Percentiles rank a stretch among this genome's conserved stretches.
Conservation (phyloP, 2,797 vertebrate genomes). For the Setipinna tenuifilis region DNA sequence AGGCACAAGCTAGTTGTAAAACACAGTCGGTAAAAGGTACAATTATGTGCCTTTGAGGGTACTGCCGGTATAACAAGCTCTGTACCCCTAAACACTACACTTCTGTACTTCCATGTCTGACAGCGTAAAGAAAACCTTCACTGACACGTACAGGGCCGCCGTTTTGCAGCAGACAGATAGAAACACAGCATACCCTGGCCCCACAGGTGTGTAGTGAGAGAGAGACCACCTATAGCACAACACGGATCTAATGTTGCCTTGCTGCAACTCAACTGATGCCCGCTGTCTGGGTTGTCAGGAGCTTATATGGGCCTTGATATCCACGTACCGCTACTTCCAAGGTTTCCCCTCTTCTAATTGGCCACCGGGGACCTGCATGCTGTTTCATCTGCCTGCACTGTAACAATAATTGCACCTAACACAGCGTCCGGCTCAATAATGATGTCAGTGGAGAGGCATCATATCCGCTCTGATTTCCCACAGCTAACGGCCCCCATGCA, state of each 20-base stretch:
- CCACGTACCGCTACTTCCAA: not conserved
- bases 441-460: not conserved
- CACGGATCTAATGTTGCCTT: not conserved
- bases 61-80: too few relatives aligned
- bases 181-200: too few relatives aligned
- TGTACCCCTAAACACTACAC: too few relatives aligned
- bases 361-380: not conserved
- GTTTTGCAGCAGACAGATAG: not conserved
- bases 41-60: too few relatives aligned
- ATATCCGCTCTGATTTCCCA: not conserved
- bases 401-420: not conserved
- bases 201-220: not conserved
- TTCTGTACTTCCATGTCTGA: too few relatives aligned
- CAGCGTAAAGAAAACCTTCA: not conserved
- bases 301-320: not conserved
- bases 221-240: not conserved
- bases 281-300: not conserved
- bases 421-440: slow-evolving; percentile 8
- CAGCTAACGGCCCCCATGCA: not conserved
- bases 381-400: not conserved
- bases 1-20: too few relatives aligned
- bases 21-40: too few relatives aligned
- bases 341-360: not conserved
- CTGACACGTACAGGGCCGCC: not conserved
- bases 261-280: not conserved